Base-by-base conservation (phyloP, 2,888 invertebrate genomes). In the Pogonocherus hispidulus region DNA sequence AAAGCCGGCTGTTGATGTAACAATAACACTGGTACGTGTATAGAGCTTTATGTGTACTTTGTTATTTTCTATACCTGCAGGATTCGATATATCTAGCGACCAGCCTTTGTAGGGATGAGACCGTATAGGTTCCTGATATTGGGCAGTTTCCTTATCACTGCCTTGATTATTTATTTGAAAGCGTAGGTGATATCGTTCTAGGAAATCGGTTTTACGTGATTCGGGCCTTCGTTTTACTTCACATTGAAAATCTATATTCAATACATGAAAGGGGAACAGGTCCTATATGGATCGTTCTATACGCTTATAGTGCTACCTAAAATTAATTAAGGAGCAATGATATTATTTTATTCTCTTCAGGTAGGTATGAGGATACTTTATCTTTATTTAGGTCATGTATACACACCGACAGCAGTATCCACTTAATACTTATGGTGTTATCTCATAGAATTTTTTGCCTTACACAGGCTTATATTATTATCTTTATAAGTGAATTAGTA, bases 1-100 rank as follows among this genome's bases (percentile, higher is more conserved):
- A 68, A 59, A 65, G 60, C 62, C 51, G 20, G 49, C 59, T 63
- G 64, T 52, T 35, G 68, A 35, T 72, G 69, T 69, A 67, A 69
- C 69, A 63, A 67, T 67, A 72, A 72, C 59, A 66, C 16, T 35
- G 62, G 60, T 55, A 72, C 66, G 70, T 67, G 69, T 59, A 67
- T 69, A 67, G 65, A 64, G 59, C 47, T 57, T 67, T 70, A 70
- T 68, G 68, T 66, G 66, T 62, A 70, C 54, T 68, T 68, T 66
- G 72, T 66, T 64, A 68, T 72, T 72, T 68, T 63, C 67, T 55
- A 64, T 70, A 32, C 64, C 66, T 55, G 19, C 37, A 20, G 19
- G 41, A 35, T 35, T 37, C 37, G 55, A 55, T 20, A 55, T 37
- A 41, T 20, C 19, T 9, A 35, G 55, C 37, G 35, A 3, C 22